Conservation (phyloP, 2,888 invertebrate species). For the Anthrax anthrax region DNA sequence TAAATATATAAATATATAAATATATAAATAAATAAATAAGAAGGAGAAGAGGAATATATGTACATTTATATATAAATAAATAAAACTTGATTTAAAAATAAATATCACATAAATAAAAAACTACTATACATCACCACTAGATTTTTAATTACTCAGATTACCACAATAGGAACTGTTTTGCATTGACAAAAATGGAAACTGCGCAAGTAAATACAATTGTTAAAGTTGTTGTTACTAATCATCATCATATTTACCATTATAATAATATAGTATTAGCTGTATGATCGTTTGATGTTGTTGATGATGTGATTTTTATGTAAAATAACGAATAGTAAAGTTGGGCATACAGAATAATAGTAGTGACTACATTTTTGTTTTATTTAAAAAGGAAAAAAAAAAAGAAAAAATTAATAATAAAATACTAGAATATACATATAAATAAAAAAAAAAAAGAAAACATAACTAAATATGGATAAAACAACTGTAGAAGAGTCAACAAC, state of each 20-base stretch:
- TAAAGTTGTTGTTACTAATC: not conserved
- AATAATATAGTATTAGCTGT: not conserved
- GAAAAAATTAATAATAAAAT: not conserved
- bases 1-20: not conserved
- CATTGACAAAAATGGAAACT: not conserved
- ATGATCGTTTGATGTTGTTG: not conserved
- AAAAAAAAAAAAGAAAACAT: not conserved
- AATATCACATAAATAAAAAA: not conserved
- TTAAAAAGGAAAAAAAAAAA: too few relatives aligned
- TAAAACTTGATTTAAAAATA: not conserved
- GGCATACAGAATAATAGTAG: too few relatives aligned
- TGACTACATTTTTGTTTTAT: too few relatives aligned
- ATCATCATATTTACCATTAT: not conserved
- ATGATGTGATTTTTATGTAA: not conserved
- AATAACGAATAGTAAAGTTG: not conserved
- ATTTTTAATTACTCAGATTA: not conserved
- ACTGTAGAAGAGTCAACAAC: too few relatives aligned
- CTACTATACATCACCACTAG: not conserved
- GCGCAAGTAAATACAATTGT: not conserved
- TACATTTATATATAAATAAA: too few relatives aligned
- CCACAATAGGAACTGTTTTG: not conserved
- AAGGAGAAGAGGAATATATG: too few relatives aligned
- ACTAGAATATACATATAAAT: not conserved
- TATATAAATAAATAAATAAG: too few relatives aligned
- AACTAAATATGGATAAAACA: slow-evolving; percentile 6